Base-by-base conservation (phyloP, 2,797 vertebrate genomes). In the Eulemur rubriventer region DNA sequence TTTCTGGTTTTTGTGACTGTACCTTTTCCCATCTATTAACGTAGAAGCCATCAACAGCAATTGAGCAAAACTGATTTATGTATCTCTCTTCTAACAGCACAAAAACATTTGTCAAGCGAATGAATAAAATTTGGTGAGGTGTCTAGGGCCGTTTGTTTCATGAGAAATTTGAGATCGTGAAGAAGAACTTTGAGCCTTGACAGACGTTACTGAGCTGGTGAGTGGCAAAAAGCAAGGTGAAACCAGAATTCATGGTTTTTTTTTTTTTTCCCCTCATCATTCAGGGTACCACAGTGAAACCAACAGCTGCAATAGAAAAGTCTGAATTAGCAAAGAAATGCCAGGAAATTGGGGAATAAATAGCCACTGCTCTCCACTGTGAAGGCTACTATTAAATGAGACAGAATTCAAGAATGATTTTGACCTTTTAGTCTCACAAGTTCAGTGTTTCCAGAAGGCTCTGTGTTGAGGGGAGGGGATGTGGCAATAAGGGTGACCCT, bases 291-390 rank as follows among this genome's bases (percentile, higher is more conserved):
- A 4, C 38, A 85, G 48, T 16, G 43, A 97, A 95, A 70, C 20
- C 30, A 70, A 72, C 61, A 50, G n/a, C 57, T 67, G 26, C 22
- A 73, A 26, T 2, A 84, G 75, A n/a, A 63, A 67, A 67, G 38
- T 48, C 28, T 73, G 43, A 95, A 65, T 22, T 22, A 76, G 84
- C 67, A 89, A 88, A 89, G 85, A 93, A 95, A 96, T 83, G 20
- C 16, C 81, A 91, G 91, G 86, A 80, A 93, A 81, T 91, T 59
- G 65, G 86, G 89, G 75, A 94, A 89, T 67, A 97, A 92, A 95
- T 26, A 94, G 69, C 59, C 26, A 73, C 16, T 67, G 4, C 20
- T 85, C 10, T 84, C 83, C 75, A 89, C 33, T 6, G 43, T 50
- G 26, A 92, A 41, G 73, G 78, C 59, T 43, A 35, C 61, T 94